Evolutionary conservation across 2,797 vertebrate genomes (phyloP), one percentile per base, ranked within the genome.

Genomic region (Hapalemur alaotrensis): DNA sequence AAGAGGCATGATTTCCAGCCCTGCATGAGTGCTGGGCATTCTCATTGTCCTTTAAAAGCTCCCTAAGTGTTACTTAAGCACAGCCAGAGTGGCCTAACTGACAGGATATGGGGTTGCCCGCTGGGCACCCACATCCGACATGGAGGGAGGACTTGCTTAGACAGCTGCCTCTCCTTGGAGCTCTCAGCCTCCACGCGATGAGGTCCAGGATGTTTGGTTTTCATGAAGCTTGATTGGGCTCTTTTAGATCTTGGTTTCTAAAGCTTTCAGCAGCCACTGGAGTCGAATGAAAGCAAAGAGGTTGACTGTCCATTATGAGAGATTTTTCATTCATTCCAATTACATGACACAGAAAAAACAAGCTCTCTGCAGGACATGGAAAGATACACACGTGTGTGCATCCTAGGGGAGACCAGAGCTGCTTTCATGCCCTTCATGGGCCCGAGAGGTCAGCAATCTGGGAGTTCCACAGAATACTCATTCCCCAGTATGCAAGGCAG

Each of bases 1-100:
- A 35, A 41, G 18, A 54, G 54, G 17, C 6, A 1, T 61, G 30
- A 28, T 30, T 75, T 25, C 20, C 15, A 83, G 50, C 2, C 38
- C n/a, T 15, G 20, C 0, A 0, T 46, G 46, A 61, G 3, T 20
- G 3, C 41, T 6, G 2, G 38, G 3, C 4, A 13, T 18, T 15
- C 23, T 35, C 10, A 30, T 17, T 43, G 11, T 12, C 57, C 78
- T 35, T 63, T 78, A 32, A 15, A 43, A 14, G 4, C 43, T 30
- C 79, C 59, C n/a, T 1, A 6, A 41, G 61, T 28, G 18, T 50
- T 38, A 87, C 50, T 54, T 20, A 28, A 61, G 59, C 18, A 48
- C 25, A 67, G 22, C 3, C 20, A 28, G n/a, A 46, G 25, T 13
- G 50, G 20, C 12, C 75, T 50, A n/a, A 8, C 3, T n/a, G 18